These are phyloP conservation scores for Atlantisia rogersi DNA, from an alignment of 2,113 vertebrate genomes.

Conservation along the genomic window DNA sequence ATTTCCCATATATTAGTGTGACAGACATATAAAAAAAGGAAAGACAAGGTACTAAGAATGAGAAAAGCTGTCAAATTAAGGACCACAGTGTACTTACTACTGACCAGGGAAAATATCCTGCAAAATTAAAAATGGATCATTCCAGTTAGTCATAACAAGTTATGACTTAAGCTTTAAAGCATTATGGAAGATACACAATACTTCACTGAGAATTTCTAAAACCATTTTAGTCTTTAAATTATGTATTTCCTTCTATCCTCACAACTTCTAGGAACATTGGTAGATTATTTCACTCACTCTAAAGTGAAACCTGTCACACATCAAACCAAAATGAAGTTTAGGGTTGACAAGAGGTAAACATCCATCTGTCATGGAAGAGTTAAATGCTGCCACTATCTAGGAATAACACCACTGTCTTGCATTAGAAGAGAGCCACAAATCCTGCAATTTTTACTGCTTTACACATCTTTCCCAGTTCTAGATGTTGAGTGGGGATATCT, in stretches of 20 bases:
- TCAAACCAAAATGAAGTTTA: neutral
- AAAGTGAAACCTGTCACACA: neutral
- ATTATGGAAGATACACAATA: neutral
- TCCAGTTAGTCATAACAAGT: neutral
- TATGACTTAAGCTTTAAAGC: neutral
- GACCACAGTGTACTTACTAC: neutral
- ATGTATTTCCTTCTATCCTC: neutral
- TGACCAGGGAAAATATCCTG: neutral
- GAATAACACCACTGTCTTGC: neutral
- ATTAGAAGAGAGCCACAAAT: neutral
- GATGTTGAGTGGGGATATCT: neutral
- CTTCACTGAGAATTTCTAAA: neutral
- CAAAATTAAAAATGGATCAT: neutral
- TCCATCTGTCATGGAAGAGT: neutral
- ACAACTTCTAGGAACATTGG: neutral
- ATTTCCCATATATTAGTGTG: fast-evolving
- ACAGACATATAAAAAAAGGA: neutral
- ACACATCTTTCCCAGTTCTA: neutral
- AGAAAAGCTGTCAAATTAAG: neutral
- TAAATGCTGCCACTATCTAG: neutral
- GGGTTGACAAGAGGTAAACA: neutral
- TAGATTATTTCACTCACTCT: neutral
- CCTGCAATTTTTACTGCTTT: neutral
- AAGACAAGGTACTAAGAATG: neutral
- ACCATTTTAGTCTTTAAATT: neutral